Evolutionary conservation across 2,888 invertebrate genomes (phyloP).

Genomic region (Noctua comes): DNA sequence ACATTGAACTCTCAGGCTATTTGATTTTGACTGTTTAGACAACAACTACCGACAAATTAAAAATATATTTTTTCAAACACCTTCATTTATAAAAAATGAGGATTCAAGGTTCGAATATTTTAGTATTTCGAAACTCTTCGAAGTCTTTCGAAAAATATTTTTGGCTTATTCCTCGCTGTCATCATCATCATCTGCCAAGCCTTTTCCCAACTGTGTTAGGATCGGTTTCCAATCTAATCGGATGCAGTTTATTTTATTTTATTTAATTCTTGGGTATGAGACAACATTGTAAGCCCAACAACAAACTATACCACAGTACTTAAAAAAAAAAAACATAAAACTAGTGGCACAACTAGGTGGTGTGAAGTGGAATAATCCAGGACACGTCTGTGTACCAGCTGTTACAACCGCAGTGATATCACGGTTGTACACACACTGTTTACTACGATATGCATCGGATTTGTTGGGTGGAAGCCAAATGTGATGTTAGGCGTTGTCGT

Average conservation of each 20-base stretch:
- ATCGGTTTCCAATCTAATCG: neutral
- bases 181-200: neutral
- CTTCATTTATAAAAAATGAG: too few species aligned
- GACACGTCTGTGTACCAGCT: conserved; percentile 71
- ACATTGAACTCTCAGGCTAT: too few species aligned
- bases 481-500: conserved; percentile 28
- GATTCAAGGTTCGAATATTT: neutral
- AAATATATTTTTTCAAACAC: too few species aligned
- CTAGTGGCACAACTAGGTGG: neutral
- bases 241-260: too few species aligned
- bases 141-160: neutral
- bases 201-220: neutral
- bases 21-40: too few species aligned
- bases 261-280: too few species aligned
- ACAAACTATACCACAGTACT: neutral
- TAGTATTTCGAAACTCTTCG: neutral
- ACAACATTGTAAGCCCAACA: neutral
- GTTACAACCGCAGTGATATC: conserved; percentile 75
- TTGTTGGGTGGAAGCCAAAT: conserved; percentile 52
- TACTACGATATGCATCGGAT: conserved; percentile 26
- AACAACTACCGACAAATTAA: too few species aligned
- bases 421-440: conserved; percentile 64
- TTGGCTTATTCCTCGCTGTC: neutral
- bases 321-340: neutral
- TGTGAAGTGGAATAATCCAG: conserved; percentile 2